phyloP scores from a whole-genome alignment of 2,797 vertebrate species.

The Trachurus trachurus region DNA sequence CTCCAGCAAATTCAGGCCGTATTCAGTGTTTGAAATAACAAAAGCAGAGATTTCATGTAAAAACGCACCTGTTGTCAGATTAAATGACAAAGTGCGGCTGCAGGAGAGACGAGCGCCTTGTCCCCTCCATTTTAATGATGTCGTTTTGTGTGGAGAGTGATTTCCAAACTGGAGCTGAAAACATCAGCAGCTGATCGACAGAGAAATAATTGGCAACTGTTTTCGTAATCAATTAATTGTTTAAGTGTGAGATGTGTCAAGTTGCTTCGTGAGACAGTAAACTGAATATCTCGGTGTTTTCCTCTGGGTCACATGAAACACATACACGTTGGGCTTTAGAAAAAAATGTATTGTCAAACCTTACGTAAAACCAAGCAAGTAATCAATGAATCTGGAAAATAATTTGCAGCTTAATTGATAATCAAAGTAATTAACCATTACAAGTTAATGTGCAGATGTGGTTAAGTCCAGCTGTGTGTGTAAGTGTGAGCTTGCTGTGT shows the following conservation, averaged over 20 bases:
- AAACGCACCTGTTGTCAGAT: background rate
- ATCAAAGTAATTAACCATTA: background rate
- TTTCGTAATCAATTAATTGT: background rate
- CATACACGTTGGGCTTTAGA: background rate
- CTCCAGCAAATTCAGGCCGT: background rate
- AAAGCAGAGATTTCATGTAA: background rate
- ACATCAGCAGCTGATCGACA: background rate
- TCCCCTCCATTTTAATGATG: background rate
- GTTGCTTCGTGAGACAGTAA: background rate
- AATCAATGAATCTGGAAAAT: background rate
- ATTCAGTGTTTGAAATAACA: background rate
- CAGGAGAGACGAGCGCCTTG: background rate
- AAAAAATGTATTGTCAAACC: too few relatives aligned
- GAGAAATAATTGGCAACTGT: background rate
- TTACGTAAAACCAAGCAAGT: background rate
- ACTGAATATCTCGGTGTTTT: background rate
- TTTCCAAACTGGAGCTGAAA: background rate
- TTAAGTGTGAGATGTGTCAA: background rate
- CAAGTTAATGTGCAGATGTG: background rate
- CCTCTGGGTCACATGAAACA: background rate
- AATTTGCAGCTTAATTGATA: background rate
- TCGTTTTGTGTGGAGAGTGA: background rate
- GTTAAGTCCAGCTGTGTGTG: background rate
- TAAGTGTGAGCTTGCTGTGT: background rate
- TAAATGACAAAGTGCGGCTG: background rate